These are phyloP conservation scores for Leptatherina wallacei DNA, from an alignment of 2,797 vertebrate species.

Conservation along the genomic window DNA sequence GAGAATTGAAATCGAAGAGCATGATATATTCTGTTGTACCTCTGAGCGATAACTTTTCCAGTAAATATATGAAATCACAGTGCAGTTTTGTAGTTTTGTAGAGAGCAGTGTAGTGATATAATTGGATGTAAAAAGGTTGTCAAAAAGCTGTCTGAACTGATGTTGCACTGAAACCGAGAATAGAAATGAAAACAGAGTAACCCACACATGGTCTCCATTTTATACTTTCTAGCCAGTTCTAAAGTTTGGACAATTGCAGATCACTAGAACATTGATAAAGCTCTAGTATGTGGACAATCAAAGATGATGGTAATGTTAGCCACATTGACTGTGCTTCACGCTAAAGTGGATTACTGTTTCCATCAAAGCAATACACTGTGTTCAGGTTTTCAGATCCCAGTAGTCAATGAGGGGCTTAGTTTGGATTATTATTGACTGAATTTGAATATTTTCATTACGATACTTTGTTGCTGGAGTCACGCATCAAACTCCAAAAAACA, in stretches of 20 bases:
- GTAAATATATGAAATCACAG: not conserved
- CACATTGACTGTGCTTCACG: not conserved
- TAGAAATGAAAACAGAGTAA: not conserved
- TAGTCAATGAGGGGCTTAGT: no score
- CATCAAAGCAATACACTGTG: no score
- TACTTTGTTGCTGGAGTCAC: not conserved
- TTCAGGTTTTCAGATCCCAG: not conserved
- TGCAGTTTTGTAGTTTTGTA: no score
- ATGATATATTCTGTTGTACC: not conserved
- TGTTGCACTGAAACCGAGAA: not conserved
- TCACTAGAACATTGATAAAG: not conserved
- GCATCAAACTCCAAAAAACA: no score
- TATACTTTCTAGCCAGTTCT: not conserved
- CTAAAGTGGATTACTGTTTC: not conserved
- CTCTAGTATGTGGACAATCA: not conserved
- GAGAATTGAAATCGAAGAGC: not conserved
- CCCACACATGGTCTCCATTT: not conserved
- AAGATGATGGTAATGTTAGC: not conserved
- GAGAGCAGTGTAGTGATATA: no score
- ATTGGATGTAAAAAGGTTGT: not conserved
- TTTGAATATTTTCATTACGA: not conserved
- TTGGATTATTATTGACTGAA: not conserved
- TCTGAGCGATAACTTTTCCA: not conserved
- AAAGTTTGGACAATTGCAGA: not conserved
- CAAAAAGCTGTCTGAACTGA: not conserved